Evolutionary conservation across 2,888 invertebrate genomes (phyloP), one percentile per base, ranked within the genome.

Genomic region (Agrochola circellaris): DNA sequence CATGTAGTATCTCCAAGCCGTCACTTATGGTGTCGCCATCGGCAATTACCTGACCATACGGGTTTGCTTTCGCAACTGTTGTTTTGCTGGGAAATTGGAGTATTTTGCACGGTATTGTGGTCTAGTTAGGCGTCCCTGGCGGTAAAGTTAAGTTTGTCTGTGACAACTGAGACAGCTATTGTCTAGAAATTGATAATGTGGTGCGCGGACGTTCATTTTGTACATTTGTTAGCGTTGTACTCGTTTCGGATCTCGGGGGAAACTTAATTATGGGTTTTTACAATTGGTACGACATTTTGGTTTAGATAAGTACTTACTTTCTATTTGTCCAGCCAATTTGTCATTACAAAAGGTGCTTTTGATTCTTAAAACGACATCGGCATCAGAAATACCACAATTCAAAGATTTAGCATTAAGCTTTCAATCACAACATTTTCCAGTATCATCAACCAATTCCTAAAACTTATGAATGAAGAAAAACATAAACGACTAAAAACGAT

Each of bases 1-100:
- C 91, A 92, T 93, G 93, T 92, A 89, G 92, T 89, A 94, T 94
- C 95, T 94, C 90, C 91, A 93, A 93, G 93, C 94, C 94, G 91
- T 94, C 94, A 95, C 94, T 95, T 95, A 94, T 93, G 92, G 94
- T 95, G 95, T 94, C 93, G 92, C 94, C 93, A 95, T 94, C 90
- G 91, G 90, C 93, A 93, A 95, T 95, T 95, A 94, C 94, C 90
- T 88, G 89, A 88, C 87, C 89, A 83, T 88, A 87, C 83, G 48
- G 66, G 82, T 81, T 78, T 83, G 81, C 89, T 89, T 87, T 90
- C 82, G 89, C 88, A 89, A 88, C 81, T 84, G 84, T 74, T 76
- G 68, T 84, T 79, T 85, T 87, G 79, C 87, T 82, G 84, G 73
- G 58, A 82, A 88, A 85, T 82, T 78, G 65, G 73, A 67, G 71